A percentile compares a stretch with the other conserved stretches of the same genome.
Evolutionary conservation across 2,888 invertebrate genomes (phyloP).

Genomic region (Cremastinae sp.): DNA sequence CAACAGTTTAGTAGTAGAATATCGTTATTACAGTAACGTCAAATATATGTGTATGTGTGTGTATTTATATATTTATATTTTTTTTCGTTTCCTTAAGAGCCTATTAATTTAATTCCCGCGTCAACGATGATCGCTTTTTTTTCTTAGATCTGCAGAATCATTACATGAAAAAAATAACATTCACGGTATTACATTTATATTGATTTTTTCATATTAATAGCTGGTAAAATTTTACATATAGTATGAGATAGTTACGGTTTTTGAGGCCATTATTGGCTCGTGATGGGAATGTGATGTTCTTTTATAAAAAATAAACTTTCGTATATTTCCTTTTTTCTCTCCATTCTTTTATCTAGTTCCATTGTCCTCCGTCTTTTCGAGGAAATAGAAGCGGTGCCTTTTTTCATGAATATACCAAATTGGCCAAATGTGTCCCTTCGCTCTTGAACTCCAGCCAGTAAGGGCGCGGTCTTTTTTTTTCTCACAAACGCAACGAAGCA

Average conservation of each 20-base stretch:
- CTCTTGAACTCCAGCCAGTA: constrained; percentile 10
- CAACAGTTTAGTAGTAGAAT: constrained; percentile 79
- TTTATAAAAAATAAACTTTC: constrained; percentile 75
- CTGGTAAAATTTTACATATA: constrained; percentile 72
- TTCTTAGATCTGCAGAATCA: constrained; percentile 69
- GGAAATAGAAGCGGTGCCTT: constrained; percentile 36
- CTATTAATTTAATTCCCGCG: constrained; percentile 68
- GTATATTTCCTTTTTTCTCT: constrained; percentile 67
- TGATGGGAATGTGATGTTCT: constrained; percentile 74
- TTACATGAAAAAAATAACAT: constrained; percentile 76
- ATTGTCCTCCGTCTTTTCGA: constrained; percentile 12
- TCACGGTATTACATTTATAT: constrained; percentile 74
- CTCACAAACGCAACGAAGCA: constrained; percentile 27
- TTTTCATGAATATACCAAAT: constrained; percentile 28
- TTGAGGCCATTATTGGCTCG: constrained; percentile 72
- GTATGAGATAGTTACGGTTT: constrained; percentile 74
- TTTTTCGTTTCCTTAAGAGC: constrained; percentile 65
- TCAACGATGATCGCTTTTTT: constrained; percentile 65
- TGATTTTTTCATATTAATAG: constrained; percentile 70
- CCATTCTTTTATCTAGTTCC: constrained; percentile 61
- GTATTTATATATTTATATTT: constrained; percentile 59
- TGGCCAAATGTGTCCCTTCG: constrained; percentile 16
- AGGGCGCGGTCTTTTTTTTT: constrained; percentile 31
- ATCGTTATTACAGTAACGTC: constrained; percentile 78
- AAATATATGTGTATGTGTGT: constrained; percentile 70